These are phyloP conservation scores for Gallinago solitaria DNA, from an alignment of 2,797 vertebrate genomes.

Conservation along the genomic window DNA sequence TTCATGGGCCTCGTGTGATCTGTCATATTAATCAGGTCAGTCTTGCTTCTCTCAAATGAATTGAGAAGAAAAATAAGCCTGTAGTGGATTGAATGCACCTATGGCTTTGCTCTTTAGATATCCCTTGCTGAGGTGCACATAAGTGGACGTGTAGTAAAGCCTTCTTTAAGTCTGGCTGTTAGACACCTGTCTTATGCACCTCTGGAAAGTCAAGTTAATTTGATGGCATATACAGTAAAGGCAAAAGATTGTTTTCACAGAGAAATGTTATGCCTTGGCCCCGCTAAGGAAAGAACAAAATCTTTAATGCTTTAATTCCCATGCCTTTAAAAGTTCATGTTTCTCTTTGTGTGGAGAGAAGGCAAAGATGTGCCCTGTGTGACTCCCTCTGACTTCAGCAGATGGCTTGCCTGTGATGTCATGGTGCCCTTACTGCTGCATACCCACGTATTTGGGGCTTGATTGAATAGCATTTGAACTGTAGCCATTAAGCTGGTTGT, in stretches of 20 bases:
- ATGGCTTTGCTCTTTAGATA: fast-evolving
- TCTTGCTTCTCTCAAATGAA: not conserved
- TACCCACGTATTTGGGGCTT: not conserved
- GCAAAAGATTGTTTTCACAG: not conserved
- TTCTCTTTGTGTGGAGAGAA: not conserved
- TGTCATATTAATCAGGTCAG: not conserved
- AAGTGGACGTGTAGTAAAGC: fast-evolving
- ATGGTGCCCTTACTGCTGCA: slow-evolving; percentile 61
- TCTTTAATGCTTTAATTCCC: not conserved
- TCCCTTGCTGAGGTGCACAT: not conserved
- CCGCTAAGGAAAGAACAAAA: not conserved
- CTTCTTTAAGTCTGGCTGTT: not conserved
- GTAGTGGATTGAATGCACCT: not conserved
- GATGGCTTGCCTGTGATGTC: slow-evolving; percentile 68
- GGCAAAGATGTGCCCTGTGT: not conserved
- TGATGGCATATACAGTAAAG: not conserved
- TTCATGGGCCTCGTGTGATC: not conserved
- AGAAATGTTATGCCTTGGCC: not conserved
- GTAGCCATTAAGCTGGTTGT: slow-evolving; percentile 68
- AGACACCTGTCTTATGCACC: not conserved
- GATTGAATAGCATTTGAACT: slow-evolving; percentile 65
- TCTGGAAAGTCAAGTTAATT: not conserved
- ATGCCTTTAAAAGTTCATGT: not conserved
- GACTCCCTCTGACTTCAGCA: slow-evolving; percentile 48
- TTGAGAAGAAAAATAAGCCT: not conserved